phyloP scores from a whole-genome alignment of 2,888 invertebrate species.

The Oscheius myriophilus region DNA sequence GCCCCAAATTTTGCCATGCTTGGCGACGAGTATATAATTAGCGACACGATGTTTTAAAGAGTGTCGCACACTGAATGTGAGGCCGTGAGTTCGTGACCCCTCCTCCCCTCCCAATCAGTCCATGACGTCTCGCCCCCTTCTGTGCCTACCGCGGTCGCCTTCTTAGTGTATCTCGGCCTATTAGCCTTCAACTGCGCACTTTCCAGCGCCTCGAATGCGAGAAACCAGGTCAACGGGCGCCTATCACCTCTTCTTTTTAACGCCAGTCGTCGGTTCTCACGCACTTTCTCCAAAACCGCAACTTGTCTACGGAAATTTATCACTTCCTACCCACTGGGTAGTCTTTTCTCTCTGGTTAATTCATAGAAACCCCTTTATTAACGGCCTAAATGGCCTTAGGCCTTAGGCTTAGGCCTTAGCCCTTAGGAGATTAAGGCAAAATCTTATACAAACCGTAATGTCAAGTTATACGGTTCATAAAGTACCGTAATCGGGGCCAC shows the following conservation, averaged over 20 bases:
- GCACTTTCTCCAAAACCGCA: conserved; percentile 19
- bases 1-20: no score
- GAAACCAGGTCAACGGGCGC: conserved; percentile 25
- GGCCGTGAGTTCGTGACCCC: no score
- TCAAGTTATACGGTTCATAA: not conserved
- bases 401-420: not conserved
- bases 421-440: conserved; percentile 1
- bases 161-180: conserved; percentile 10
- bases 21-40: no score
- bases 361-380: not conserved
- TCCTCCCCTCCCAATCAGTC: no score
- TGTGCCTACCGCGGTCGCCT: no score
- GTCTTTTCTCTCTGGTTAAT: not conserved
- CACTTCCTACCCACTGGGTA: not conserved
- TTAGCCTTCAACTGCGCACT: conserved; percentile 28
- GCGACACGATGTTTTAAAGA: no score
- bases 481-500: no score
- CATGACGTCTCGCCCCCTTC: no score
- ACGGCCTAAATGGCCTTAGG: not conserved
- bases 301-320: not conserved
- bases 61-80: no score
- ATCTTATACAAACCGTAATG: not conserved
- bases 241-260: conserved; percentile 25
- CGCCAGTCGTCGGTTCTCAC: not conserved
- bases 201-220: conserved; percentile 19